phyloP scores from a whole-genome alignment of 2,113 vertebrate species.

The Pedetes capensis region DNA sequence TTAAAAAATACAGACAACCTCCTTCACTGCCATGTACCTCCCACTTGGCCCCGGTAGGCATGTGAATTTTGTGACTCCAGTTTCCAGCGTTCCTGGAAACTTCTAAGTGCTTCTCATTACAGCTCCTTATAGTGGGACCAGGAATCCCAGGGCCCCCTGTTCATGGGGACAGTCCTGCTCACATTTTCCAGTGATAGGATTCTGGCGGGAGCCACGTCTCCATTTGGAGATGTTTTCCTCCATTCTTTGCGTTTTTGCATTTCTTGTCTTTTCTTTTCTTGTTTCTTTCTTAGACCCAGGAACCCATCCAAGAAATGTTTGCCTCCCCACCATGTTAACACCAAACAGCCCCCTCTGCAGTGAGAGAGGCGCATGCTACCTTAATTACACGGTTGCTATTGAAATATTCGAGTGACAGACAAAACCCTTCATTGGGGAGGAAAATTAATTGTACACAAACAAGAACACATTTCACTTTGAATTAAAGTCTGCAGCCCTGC shows the following conservation, averaged over 20 bases:
- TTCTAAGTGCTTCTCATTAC: background rate
- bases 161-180: background rate
- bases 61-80: rapidly evolving
- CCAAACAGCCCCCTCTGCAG: background rate
- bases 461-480: constrained; percentile 46
- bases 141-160: background rate
- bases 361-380: background rate
- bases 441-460: constrained; percentile 56
- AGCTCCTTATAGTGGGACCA: background rate
- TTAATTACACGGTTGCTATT: background rate
- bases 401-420: constrained; percentile 13
- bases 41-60: rapidly evolving
- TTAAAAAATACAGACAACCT: background rate
- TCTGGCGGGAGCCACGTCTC: background rate
- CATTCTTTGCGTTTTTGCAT: background rate
- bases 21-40: rapidly evolving
- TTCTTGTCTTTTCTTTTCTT: background rate
- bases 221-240: background rate
- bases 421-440: constrained; percentile 52
- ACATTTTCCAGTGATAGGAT: background rate
- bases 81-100: background rate
- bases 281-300: background rate
- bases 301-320: constrained; percentile 31
- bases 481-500: constrained; percentile 4
- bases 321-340: background rate